These are phyloP conservation scores for Carettochelys insculpta DNA, from an alignment of 2,113 vertebrate species.

Conservation along the genomic window DNA sequence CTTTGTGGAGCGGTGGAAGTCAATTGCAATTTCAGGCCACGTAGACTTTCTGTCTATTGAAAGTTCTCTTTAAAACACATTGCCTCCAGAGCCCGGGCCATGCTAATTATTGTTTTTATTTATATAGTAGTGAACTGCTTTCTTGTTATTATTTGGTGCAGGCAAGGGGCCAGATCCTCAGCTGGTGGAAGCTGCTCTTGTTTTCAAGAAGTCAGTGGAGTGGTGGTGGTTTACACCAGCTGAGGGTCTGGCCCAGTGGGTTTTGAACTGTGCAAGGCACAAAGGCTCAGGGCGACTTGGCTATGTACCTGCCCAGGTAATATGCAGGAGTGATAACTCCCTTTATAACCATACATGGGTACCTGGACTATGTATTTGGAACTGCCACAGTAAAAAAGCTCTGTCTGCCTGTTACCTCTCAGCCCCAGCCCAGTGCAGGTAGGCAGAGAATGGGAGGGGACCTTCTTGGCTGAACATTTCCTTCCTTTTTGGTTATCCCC, in stretches of 20 bases:
- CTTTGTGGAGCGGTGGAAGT: neutral
- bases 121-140: neutral
- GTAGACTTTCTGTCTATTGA: neutral
- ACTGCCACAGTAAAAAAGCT: neutral
- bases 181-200: neutral
- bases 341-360: neutral
- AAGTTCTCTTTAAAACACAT: neutral
- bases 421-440: neutral
- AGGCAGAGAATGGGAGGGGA: neutral
- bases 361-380: neutral
- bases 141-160: neutral
- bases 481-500: neutral
- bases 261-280: neutral
- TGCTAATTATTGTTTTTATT: neutral
- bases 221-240: neutral
- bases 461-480: neutral
- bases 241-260: neutral
- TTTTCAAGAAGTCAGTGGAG: neutral
- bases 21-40: neutral
- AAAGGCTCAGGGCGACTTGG: neutral
- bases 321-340: accelerated
- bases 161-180: neutral
- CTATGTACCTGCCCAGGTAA: neutral
- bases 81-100: neutral
- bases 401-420: neutral